phyloP scores from a whole-genome alignment of 2,797 vertebrate species.

The Acrocephalus scirpaceus region DNA sequence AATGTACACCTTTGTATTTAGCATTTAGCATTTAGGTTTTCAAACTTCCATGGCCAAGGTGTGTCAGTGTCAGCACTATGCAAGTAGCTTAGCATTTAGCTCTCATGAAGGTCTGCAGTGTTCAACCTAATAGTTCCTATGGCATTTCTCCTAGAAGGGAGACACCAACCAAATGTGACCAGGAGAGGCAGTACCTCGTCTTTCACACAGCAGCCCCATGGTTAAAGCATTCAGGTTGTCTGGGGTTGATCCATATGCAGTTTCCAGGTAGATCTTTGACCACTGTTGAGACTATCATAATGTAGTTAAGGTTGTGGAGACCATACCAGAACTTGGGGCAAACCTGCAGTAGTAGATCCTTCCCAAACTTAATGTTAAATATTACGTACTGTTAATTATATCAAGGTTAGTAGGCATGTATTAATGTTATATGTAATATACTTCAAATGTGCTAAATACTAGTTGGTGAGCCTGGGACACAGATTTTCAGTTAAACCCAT shows the following conservation, averaged over 20 bases:
- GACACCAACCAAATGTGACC: not conserved
- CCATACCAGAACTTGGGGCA: not conserved
- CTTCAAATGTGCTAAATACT: not conserved
- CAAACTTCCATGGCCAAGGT: not conserved
- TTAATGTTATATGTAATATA: not conserved
- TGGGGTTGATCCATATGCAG: not conserved
- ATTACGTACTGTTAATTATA: not conserved
- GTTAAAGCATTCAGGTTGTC: not conserved
- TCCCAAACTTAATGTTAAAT: not conserved
- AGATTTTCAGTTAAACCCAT: not conserved
- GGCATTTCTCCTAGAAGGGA: not conserved
- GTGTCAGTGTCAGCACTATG: not conserved
- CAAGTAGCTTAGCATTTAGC: not conserved
- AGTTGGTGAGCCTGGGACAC: not conserved
- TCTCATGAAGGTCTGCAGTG: not conserved
- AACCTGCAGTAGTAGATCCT: not conserved
- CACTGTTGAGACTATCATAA: not conserved
- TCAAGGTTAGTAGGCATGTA: not conserved
- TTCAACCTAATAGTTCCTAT: not conserved
- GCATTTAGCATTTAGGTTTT: not conserved
- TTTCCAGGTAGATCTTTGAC: not conserved
- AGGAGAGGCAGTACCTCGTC: not conserved
- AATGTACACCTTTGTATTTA: not conserved
- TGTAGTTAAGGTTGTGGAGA: not conserved
- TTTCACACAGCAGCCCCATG: rapidly evolving